Conservation (phyloP, 2,888 invertebrate genomes). For the Clivina fossor region DNA sequence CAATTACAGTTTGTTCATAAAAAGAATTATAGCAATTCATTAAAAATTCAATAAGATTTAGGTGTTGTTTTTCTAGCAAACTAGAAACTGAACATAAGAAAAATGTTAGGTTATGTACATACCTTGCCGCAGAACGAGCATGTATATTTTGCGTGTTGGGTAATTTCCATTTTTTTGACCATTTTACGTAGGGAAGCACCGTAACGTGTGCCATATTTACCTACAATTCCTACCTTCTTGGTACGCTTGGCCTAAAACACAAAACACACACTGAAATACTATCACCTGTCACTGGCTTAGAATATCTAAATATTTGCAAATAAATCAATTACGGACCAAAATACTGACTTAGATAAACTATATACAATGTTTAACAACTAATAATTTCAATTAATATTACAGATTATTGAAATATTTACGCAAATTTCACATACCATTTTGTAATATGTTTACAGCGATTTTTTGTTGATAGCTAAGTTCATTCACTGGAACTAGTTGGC, state of each 20-base stretch:
- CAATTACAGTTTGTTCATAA: too few relatives aligned
- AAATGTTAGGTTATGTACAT: slow-evolving; percentile 47
- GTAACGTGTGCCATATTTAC: slow-evolving; percentile 99
- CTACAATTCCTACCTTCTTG: slow-evolving; percentile 99
- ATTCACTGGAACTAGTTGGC: too few relatives aligned
- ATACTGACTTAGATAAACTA: slow-evolving; percentile 16
- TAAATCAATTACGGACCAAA: slow-evolving; percentile 7
- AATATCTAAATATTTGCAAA: slow-evolving; percentile 9
- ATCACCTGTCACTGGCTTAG: too few relatives aligned
- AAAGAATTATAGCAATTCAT: too few relatives aligned
- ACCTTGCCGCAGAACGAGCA: slow-evolving; percentile 99
- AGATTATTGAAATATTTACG: slow-evolving; percentile 39
- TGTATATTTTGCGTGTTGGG: slow-evolving; percentile 98
- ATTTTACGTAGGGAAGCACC: slow-evolving; percentile 99
- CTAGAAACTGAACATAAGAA: too few relatives aligned
- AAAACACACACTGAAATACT: too few relatives aligned
- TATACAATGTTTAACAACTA: slow-evolving; percentile 25
- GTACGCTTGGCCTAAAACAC: slow-evolving; percentile 94
- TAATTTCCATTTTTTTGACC: slow-evolving; percentile 99
- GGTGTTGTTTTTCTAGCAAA: background rate
- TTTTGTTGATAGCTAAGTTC: too few relatives aligned
- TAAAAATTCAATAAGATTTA: background rate
- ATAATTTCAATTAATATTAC: slow-evolving; percentile 12
- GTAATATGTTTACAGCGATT: slow-evolving; percentile 26
- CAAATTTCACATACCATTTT: slow-evolving; percentile 41